Conservation (phyloP, 2,113 vertebrate genomes). For the Lagopus leucura region DNA sequence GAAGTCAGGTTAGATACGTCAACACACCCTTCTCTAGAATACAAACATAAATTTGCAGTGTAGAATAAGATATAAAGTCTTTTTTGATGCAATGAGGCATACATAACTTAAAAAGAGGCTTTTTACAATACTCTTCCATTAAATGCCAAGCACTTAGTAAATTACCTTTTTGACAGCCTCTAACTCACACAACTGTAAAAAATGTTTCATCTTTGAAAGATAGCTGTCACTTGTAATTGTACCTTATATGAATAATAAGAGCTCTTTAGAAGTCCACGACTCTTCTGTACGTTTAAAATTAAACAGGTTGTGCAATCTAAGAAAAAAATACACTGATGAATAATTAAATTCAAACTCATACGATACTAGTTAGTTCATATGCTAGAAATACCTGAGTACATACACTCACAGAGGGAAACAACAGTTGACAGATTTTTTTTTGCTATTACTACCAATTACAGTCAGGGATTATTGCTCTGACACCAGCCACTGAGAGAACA, state of each 20-base stretch:
- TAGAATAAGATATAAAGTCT: background rate
- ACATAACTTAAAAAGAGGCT: background rate
- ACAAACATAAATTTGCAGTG: background rate
- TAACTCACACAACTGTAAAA: background rate
- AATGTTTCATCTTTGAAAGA: background rate
- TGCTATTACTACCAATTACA: background rate
- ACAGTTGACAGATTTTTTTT: background rate
- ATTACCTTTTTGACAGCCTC: background rate
- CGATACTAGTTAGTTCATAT: background rate
- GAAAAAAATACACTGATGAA: conserved; percentile 23
- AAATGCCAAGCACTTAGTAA: background rate
- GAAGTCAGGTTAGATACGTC: background rate
- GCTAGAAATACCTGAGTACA: background rate
- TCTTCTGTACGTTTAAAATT: conserved; percentile 26
- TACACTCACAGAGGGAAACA: background rate
- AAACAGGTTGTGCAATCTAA: conserved; percentile 25
- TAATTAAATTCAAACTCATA: conserved; percentile 45
- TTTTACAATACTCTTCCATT: background rate
- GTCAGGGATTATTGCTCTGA: background rate
- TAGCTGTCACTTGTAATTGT: background rate
- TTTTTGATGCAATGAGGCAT: background rate
- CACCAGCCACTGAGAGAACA: background rate
- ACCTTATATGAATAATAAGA: background rate
- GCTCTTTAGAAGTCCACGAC: background rate
- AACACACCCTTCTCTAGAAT: background rate